phyloP scores from a whole-genome alignment of 2,797 vertebrate species.

The Pseudocheirus occidentalis region DNA sequence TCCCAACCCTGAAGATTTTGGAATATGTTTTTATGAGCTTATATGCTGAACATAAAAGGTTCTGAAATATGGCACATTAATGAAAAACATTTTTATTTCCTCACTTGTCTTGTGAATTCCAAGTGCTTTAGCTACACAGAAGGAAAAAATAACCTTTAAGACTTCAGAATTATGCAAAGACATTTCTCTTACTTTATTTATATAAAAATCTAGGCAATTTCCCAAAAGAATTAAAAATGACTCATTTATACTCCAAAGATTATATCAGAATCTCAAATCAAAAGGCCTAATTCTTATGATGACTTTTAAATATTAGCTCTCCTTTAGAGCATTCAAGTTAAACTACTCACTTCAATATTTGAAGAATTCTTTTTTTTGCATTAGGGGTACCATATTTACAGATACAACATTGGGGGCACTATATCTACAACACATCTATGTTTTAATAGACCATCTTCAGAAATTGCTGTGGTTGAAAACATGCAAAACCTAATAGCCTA shows the following conservation, averaged over 20 bases:
- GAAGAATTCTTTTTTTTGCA: conserved; percentile 18
- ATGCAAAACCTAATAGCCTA: not conserved
- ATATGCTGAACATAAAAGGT: conserved; percentile 21
- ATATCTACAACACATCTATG: not conserved
- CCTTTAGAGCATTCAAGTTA: not conserved
- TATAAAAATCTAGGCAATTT: conserved; percentile 11
- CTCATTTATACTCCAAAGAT: conserved; percentile 52
- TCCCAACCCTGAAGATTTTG: conserved; percentile 65
- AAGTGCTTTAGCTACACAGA: not conserved
- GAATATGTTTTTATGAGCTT: conserved; percentile 66
- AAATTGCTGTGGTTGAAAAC: not conserved
- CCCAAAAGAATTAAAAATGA: conserved; percentile 54
- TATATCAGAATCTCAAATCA: conserved; percentile 51
- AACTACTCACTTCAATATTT: conserved; percentile 29
- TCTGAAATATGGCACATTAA: conserved; percentile 66
- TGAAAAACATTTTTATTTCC: conserved; percentile 16
- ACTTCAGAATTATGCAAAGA: conserved; percentile 15
- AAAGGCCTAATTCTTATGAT: conserved; percentile 48
- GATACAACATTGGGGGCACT: not conserved
- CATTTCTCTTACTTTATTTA: conserved; percentile 50
- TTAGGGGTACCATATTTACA: conserved; percentile 14
- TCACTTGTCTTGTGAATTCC: conserved; percentile 42
- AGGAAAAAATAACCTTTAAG: conserved; percentile 57
- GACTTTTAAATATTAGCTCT: conserved; percentile 48
- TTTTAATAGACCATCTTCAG: not conserved